Evolutionary conservation across 2,888 invertebrate genomes (phyloP).

Genomic region (Malacosoma neustria): DNA sequence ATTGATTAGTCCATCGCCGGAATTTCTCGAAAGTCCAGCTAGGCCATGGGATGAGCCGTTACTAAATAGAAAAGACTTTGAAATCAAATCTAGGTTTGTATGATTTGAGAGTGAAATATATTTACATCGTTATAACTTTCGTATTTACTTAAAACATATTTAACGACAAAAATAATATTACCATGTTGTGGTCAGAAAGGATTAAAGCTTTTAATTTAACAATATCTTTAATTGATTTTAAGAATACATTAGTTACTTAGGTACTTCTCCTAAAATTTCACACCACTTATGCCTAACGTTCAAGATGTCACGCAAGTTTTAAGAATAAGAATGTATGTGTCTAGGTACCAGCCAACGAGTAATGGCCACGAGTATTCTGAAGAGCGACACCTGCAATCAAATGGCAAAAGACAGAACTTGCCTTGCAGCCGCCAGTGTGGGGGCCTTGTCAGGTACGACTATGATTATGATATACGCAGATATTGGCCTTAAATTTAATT

Average conservation of each 20-base stretch:
- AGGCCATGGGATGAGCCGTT: conserved; percentile 77
- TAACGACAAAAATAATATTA: no score
- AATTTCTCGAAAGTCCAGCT: conserved; percentile 71
- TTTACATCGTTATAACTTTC: no score
- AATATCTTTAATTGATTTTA: no score
- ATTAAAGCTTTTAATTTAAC: no score
- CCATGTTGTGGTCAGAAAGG: no score
- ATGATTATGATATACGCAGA: conserved; percentile 28
- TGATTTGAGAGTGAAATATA: no score
- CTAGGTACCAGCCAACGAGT: conserved; percentile 31
- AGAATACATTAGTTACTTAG: no score
- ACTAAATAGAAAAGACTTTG: conserved; percentile 40
- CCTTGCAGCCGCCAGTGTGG: conserved; percentile 58
- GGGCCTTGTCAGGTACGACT: conserved; percentile 62
- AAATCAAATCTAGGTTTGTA: conserved; percentile 38
- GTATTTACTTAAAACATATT: no score
- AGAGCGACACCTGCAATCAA: conserved; percentile 32
- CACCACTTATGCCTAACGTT: no score
- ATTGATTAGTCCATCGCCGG: conserved; percentile 60
- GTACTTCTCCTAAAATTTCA: no score
- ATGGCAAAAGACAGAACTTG: conserved; percentile 46
- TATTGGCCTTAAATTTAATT: conserved; percentile 48
- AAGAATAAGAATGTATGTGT: no score
- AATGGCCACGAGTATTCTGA: conserved; percentile 25
- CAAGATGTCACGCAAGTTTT: no score